Conservation (phyloP, 37 sponge, comb jelly and placozoan genomes). For the Eunapius fragilis region DNA sequence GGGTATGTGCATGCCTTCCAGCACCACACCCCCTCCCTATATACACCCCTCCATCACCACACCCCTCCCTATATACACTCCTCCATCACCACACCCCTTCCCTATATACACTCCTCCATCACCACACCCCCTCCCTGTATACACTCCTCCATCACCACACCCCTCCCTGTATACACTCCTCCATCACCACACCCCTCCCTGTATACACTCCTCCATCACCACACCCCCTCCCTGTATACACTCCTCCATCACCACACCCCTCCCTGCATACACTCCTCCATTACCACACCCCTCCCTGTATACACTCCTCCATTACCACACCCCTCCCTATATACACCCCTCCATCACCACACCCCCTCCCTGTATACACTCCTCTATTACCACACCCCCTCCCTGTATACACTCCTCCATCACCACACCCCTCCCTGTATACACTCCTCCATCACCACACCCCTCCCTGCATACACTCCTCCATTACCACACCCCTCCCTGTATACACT, state of each 20-base stretch:
- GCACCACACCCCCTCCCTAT: not conserved
- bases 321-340: not conserved
- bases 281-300: not conserved
- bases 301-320: not conserved
- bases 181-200: not conserved
- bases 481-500: not conserved
- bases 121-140: not conserved
- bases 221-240: not conserved
- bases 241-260: not conserved
- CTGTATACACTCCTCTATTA: not conserved
- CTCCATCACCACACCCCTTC: not conserved
- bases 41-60: not conserved
- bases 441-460: not conserved
- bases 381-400: not conserved
- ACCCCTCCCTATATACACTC: not conserved
- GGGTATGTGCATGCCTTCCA: slow-evolving; percentile 23
- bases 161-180: not conserved
- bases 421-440: not conserved
- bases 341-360: not conserved
- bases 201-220: not conserved
- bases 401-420: not conserved
- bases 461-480: not conserved
- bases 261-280: not conserved
- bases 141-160: not conserved
- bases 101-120: not conserved